phyloP scores from a whole-genome alignment of 1,140 invertebrate genomes.

The Drosophila sucinea region DNA sequence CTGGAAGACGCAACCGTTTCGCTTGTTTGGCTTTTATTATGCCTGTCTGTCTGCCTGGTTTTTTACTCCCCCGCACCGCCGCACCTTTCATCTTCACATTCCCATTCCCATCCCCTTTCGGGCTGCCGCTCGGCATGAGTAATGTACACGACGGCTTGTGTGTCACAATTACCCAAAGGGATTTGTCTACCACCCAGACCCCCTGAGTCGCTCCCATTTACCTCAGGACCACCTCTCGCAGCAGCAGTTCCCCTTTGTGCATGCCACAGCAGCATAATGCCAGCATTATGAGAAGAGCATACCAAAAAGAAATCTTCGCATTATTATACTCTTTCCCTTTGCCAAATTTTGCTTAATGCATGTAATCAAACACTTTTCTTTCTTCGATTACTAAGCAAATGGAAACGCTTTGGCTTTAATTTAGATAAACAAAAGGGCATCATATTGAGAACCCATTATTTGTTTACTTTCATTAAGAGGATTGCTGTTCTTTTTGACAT shows the following conservation, averaged over 20 bases:
- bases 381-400: no score
- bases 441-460: no score
- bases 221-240: neutral
- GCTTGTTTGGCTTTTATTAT: slow-evolving; percentile 36
- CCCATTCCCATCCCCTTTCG: neutral
- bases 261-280: slow-evolving; percentile 27
- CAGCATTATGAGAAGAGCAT: slow-evolving; percentile 16
- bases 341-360: no score
- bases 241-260: slow-evolving; percentile 8
- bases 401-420: no score
- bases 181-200: slow-evolving; percentile 22
- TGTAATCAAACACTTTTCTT: no score
- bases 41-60: slow-evolving; percentile 8
- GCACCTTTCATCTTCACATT: neutral
- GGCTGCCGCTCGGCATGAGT: slow-evolving; percentile 17
- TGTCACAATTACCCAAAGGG: slow-evolving; percentile 37
- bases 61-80: neutral
- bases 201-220: neutral
- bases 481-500: no score
- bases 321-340: slow-evolving; percentile 6
- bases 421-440: no score
- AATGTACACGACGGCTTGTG: slow-evolving; percentile 34
- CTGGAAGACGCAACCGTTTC: slow-evolving; percentile 22
- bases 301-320: slow-evolving; percentile 7
- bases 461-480: no score